A percentile compares a stretch with the other conserved stretches of the same genome.
Conservation (phyloP, 2,888 invertebrate species). For the Rotaria socialis region DNA sequence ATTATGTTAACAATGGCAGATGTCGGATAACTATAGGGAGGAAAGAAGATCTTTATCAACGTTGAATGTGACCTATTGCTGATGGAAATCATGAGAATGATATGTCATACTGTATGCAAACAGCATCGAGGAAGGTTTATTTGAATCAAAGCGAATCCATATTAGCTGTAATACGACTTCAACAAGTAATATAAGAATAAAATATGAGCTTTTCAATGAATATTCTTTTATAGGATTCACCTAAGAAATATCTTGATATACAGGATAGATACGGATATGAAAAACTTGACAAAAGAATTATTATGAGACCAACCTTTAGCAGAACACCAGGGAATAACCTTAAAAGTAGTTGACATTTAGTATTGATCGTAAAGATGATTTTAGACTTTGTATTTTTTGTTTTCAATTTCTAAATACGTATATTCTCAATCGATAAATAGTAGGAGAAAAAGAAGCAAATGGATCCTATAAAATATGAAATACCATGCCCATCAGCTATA, state of each 20-base stretch:
- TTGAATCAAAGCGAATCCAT: neutral
- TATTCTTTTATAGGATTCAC: neutral
- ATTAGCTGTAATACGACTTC: neutral
- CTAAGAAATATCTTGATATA: neutral
- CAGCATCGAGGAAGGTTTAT: neutral
- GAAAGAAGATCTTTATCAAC: neutral
- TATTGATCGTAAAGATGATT: neutral
- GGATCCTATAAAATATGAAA: conserved; percentile 23
- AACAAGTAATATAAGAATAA: no score
- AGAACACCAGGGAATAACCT: neutral
- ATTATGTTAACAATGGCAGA: no score
- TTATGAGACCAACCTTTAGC: neutral
- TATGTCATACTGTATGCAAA: neutral
- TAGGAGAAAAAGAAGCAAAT: neutral
- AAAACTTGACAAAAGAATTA: neutral
- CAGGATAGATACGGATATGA: neutral
- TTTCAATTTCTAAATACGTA: neutral
- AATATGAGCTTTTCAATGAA: no score
- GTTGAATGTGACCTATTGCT: neutral
- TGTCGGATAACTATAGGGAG: no score
- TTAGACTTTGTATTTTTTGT: no score
- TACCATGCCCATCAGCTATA: neutral
- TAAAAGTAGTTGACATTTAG: neutral
- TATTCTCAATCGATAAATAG: neutral
- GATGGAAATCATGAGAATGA: neutral